Conservation (phyloP, 1,140 invertebrate species). For the Bathynomus jamesi region DNA sequence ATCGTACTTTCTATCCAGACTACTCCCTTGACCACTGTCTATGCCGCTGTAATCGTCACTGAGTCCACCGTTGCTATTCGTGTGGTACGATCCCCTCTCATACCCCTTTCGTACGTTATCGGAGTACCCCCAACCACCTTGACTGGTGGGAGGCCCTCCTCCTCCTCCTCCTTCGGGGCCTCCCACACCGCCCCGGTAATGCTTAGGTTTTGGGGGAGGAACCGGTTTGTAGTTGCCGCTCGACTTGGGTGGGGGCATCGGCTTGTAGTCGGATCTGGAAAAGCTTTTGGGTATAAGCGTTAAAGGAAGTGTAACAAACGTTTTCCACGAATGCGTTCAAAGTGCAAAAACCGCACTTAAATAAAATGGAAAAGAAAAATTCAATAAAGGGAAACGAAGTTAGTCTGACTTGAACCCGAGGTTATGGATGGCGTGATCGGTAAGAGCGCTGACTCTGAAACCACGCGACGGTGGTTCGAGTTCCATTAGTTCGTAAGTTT, state of each 20-base stretch:
- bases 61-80: slow-evolving; percentile 34
- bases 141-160: slow-evolving; percentile 6
- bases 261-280: slow-evolving; percentile 41
- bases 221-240: slow-evolving; percentile 70
- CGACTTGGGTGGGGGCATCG: slow-evolving; percentile 44
- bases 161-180: slow-evolving; percentile 17
- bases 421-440: too few species aligned
- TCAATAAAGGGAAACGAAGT: too few species aligned
- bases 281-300: slow-evolving; percentile 3
- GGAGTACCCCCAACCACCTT: slow-evolving; percentile 1
- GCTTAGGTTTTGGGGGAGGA: slow-evolving; percentile 83
- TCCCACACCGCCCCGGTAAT: slow-evolving; percentile 51
- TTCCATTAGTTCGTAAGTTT: too few species aligned
- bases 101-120: slow-evolving; percentile 19
- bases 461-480: too few species aligned
- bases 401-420: too few species aligned
- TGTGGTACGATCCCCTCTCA: slow-evolving; percentile 34
- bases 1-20: slow-evolving; percentile 45
- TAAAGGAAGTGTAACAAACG: neutral
- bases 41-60: slow-evolving; percentile 42
- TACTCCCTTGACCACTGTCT: slow-evolving; percentile 48
- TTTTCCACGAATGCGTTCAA: slow-evolving; percentile 4
- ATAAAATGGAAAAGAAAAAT: too few species aligned
- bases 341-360: too few species aligned
- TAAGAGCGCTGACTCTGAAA: too few species aligned